A percentile compares a stretch with the other conserved stretches of the same genome.
Conservation (phyloP, 2,888 invertebrate genomes). For the Troilus luridus region DNA sequence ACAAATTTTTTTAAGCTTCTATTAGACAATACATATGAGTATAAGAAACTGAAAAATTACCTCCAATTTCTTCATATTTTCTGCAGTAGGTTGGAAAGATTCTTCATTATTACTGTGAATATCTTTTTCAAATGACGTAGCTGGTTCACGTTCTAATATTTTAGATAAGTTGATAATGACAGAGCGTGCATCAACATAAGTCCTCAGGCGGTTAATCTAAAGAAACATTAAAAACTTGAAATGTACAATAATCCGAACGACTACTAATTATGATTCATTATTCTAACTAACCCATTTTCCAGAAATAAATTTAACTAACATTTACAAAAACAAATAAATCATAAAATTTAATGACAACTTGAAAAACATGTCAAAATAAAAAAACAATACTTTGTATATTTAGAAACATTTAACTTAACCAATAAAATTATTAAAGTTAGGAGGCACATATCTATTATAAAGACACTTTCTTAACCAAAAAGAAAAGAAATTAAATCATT, state of each 20-base stretch:
- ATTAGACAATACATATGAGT: neutral
- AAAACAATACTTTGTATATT: too few relatives aligned
- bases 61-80: conserved; percentile 76
- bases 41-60: conserved; percentile 67
- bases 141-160: conserved; percentile 66
- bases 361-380: too few relatives aligned
- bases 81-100: conserved; percentile 74
- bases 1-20: neutral
- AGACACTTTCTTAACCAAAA: too few relatives aligned
- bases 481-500: too few relatives aligned
- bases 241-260: neutral
- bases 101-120: conserved; percentile 70
- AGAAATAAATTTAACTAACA: too few relatives aligned
- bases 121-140: conserved; percentile 69
- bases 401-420: too few relatives aligned
- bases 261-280: neutral
- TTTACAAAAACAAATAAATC: too few relatives aligned
- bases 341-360: too few relatives aligned
- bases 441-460: too few relatives aligned
- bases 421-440: too few relatives aligned
- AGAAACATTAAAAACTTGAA: neutral
- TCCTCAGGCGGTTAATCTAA: conserved; percentile 19
- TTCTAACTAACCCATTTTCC: too few relatives aligned
- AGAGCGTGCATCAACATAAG: neutral
- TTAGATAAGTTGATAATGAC: conserved; percentile 40